phyloP scores from a whole-genome alignment of 2,113 vertebrate genomes.

The Pterophyllum scalare region DNA sequence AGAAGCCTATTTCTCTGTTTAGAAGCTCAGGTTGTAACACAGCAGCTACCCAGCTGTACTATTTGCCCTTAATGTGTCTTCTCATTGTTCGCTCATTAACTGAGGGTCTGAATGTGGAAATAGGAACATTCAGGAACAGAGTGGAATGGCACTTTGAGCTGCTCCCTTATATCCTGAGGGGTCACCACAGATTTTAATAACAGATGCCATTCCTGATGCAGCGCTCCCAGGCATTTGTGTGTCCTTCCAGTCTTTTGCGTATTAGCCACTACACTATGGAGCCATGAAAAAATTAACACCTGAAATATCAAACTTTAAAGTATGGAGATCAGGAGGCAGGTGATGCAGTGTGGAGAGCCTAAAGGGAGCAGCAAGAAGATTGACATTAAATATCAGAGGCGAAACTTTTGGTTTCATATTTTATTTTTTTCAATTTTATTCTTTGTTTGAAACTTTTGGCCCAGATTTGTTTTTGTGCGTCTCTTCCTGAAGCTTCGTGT shows the following conservation, averaged over 20 bases:
- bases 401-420: background rate
- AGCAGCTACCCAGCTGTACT: background rate
- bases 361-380: too few relatives aligned
- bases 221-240: too few relatives aligned
- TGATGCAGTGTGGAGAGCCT: too few relatives aligned
- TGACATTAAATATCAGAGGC: background rate
- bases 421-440: background rate
- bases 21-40: background rate
- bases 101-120: too few relatives aligned
- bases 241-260: too few relatives aligned
- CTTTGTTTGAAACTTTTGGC: background rate
- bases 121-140: too few relatives aligned
- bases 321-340: too few relatives aligned
- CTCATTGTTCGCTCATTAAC: background rate
- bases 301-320: background rate
- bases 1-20: too few relatives aligned
- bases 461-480: background rate
- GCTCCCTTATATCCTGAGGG: too few relatives aligned
- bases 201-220: too few relatives aligned
- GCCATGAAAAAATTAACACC: background rate
- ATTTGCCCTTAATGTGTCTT: background rate
- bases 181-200: background rate
- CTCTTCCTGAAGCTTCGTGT: background rate
- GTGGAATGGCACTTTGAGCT: too few relatives aligned
- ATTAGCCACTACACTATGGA: background rate